Evolutionary conservation across 2,797 vertebrate species (phyloP), one percentile per base, ranked within the genome.

Genomic region (Enteromius paludinosus): DNA sequence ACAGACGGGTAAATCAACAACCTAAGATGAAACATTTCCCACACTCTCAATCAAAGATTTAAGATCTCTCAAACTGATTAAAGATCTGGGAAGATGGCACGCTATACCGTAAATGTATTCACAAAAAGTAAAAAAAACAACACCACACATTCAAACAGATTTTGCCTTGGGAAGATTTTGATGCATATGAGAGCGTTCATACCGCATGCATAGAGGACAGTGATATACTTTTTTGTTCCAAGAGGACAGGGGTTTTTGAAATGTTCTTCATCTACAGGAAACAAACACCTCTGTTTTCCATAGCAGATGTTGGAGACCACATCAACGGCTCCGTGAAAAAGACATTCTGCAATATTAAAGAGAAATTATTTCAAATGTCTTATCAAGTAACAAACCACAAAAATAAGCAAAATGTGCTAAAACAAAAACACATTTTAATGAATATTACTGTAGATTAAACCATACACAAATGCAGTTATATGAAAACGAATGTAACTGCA

Each of bases 131-230:
- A 1, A 28, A 35, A n/a, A n/a, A n/a, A n/a, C n/a, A n/a, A 35
- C 5, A 49, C n/a, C 9, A n/a, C 4, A 52, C n/a, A 47, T 66
- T 45, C 0, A 35, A 1, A 56, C 25, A 33, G 4, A 8, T 54
- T 69, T 47, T 82, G 85, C 84, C 87, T 85, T 33, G 66, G 68
- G 43, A 87, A 81, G 78, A 47, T 7, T 25, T 45, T 35, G 9
- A 68, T 17, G 5, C 15, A 47, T 11, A 69, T 59, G 7, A 79
- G 59, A 47, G 56, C 70, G 74, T 23, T 89, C 96, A 90, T 96
- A 99, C 97, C 97, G 76, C 98, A 99, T 0, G 97, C 95, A 59
- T 97, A 99, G 93, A 95, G 89, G 86, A 99, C 95, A 0, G 93
- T 96, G 88, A 99, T 97, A 93, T 97, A 96, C 93, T 98, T 98